Conservation (phyloP, 1,140 invertebrate species). For the Adoxophyes honmai region DNA sequence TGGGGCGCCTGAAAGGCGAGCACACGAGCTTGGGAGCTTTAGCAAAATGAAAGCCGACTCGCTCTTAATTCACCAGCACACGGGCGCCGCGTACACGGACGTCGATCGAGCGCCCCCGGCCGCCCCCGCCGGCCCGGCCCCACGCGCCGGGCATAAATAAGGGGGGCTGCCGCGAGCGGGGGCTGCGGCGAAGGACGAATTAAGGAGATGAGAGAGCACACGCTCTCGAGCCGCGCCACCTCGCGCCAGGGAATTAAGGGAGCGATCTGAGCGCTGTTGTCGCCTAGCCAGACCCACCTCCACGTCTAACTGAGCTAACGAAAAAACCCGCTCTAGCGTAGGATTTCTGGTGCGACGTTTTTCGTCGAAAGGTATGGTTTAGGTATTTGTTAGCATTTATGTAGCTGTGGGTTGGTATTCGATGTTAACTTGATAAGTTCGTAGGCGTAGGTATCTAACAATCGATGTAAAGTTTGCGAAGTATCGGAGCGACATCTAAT, state of each 20-base stretch:
- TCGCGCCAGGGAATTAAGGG: constrained; percentile 59
- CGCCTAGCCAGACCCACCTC: constrained; percentile 15
- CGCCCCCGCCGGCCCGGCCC: constrained; percentile 44
- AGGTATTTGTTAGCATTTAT: too few relatives aligned
- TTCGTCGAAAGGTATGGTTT: too few relatives aligned
- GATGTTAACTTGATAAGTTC: too few relatives aligned
- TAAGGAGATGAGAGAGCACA: constrained; percentile 76
- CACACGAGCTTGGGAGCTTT: constrained; percentile 73
- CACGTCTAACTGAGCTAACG: constrained; percentile 9
- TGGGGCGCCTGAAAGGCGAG: constrained; percentile 65
- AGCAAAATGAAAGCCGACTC: constrained; percentile 75
- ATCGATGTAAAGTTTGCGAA: background rate
- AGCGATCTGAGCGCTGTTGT: constrained; percentile 21
- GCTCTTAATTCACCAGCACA: constrained; percentile 74
- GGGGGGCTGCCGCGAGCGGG: constrained; percentile 60
- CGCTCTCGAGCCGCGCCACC: constrained; percentile 69
- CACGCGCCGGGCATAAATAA: constrained; percentile 67
- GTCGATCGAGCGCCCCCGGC: constrained; percentile 53
- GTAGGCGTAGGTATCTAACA: background rate
- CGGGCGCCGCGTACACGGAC: constrained; percentile 51
- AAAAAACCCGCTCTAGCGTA: constrained; percentile 4
- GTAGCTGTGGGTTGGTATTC: too few relatives aligned
- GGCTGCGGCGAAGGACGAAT: constrained; percentile 75
- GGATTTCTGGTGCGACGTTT: background rate
- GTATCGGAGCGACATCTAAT: background rate